Evolutionary conservation across 2,888 invertebrate species (phyloP).

Genomic region (Archips crataeganus): DNA sequence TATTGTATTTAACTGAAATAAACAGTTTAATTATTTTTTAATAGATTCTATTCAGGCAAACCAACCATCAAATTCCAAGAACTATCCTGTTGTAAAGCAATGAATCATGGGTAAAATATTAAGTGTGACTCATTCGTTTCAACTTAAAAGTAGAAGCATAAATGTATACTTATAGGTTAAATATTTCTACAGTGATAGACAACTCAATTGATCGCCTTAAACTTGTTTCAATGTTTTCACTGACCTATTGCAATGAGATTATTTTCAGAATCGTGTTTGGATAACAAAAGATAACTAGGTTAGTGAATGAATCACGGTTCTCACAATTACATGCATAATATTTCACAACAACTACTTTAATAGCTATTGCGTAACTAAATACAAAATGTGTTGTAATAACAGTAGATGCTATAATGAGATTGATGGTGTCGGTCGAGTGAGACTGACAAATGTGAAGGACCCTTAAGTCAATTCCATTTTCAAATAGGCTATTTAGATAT

Average conservation of each 20-base stretch:
- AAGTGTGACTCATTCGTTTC: background rate
- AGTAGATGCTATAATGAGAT: no score
- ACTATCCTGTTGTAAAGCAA: background rate
- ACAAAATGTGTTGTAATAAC: slow-evolving; percentile 8
- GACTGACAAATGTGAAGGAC: no score
- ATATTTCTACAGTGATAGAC: no score
- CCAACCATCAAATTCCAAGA: background rate
- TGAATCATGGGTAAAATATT: background rate
- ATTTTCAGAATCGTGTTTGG: background rate
- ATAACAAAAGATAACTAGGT: background rate
- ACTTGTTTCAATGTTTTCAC: background rate
- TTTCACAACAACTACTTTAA: slow-evolving; percentile 2
- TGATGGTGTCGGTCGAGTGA: no score
- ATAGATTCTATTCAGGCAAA: background rate
- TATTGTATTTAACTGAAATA: no score
- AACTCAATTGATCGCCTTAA: background rate
- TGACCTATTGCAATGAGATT: background rate
- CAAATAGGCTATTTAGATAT: no score
- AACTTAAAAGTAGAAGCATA: background rate
- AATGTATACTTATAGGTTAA: no score
- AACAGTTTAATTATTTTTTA: no score
- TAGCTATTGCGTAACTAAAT: slow-evolving; percentile 8
- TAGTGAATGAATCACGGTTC: slow-evolving; percentile 7
- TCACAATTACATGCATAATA: background rate
- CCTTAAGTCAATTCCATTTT: no score